Base-by-base conservation (phyloP, 2,113 vertebrate genomes). In the Tichodroma muraria region DNA sequence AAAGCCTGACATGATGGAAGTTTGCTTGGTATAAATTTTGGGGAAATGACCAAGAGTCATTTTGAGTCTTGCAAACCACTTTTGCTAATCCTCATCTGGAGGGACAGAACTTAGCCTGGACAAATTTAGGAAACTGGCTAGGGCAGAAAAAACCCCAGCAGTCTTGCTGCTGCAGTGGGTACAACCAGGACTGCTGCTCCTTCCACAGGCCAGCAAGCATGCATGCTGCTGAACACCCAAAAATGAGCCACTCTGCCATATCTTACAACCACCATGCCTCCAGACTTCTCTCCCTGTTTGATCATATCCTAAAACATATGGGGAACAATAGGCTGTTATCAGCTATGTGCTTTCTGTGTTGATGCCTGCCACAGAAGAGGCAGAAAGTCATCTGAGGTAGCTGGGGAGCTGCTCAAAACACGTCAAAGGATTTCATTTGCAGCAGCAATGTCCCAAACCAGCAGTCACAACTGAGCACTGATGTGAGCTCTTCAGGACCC, bases 1-100 rank as follows among this genome's bases (percentile, higher is more conserved):
- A n/a, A 72, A 76, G 28, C n/a, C 23, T 1, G 1, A 1, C 0
- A 1, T 23, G 57, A 81, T 11, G 27, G 57, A 91, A 64, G 31
- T 45, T 47, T 49, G 16, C 35, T 75, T 68, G 15, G 24, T 61
- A 53, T 8, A 72, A 49, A 64, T 31, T 44, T 16, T 37, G n/a
- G 28, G 9, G 14, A 70, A 79, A 71, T 24, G 30, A 68, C 15
- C 15, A 71, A 50, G 37, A 84, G 47, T 3, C 8, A 24, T 35
- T 38, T 28, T 21, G 25, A 82, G 40, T 27, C 53, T 69, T 71
- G 49, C 30, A 79, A 68, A 64, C 15, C 5, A 19, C 15, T 64
- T 80, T 35, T 68, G 47, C 19, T 80, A 65, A 77, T 44, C 49
- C 49, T 89, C 61, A 82, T 54, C 44, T 75, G 6, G 8, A 57